A percentile compares a stretch with the other conserved stretches of the same genome.
Conservation (phyloP, 2,888 invertebrate genomes). For the Tromatobia lineatoria region DNA sequence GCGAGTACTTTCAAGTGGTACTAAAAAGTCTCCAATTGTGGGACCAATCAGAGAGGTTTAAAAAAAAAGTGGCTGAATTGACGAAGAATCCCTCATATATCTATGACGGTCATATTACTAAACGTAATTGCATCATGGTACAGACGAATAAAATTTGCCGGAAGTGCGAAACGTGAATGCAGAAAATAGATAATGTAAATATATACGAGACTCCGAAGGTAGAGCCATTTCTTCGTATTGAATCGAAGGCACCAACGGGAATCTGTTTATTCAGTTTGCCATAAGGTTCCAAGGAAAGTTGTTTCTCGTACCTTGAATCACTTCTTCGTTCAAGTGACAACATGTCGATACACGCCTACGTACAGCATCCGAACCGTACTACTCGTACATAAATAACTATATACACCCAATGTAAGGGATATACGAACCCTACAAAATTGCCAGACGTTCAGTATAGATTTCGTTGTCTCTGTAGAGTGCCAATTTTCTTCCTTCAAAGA, state of each 20-base stretch:
- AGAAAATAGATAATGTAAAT: not conserved
- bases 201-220: slow-evolving; percentile 16
- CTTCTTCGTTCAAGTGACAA: slow-evolving; percentile 61
- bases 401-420: not conserved
- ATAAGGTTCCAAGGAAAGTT: slow-evolving; percentile 37
- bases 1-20: no score
- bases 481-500: not conserved
- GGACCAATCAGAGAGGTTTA: no score
- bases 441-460: not conserved
- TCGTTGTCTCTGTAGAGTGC: not conserved
- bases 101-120: no score
- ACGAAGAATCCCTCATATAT: no score
- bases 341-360: slow-evolving; percentile 59
- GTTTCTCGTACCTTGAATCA: slow-evolving; percentile 19
- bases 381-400: slow-evolving; percentile 7
- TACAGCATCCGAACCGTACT: slow-evolving; percentile 19
- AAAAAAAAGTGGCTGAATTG: no score
- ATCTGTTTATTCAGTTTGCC: not conserved
- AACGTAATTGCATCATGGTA: not conserved
- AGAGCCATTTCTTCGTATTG: slow-evolving; percentile 28
- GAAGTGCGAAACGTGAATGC: slow-evolving; percentile 22
- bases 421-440: slow-evolving; percentile 9
- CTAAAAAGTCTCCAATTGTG: no score
- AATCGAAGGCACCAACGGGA: not conserved
- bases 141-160: not conserved